Base-by-base conservation (phyloP, 1,140 invertebrate genomes). In the Drosophila azteca region DNA sequence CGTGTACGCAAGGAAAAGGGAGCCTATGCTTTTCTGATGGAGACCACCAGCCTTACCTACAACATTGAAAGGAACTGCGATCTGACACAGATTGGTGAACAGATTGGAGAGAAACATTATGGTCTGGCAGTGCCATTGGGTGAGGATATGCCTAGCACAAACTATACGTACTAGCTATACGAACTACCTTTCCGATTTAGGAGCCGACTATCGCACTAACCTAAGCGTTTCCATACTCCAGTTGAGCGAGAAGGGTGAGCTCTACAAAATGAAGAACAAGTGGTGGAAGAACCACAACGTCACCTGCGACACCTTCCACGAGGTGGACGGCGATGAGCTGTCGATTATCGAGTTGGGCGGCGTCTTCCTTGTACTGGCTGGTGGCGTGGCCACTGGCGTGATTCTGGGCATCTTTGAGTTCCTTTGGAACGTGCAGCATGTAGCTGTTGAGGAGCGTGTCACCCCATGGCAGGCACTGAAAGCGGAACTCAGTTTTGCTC, bases 11-110 rank as follows among this genome's bases (percentile, higher is more conserved):
- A 95, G 68, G 93, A 94, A 6, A 94, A 96, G 81, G 92, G 93
- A 31, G 79, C 85, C 5, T 97, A 96, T 84, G 96, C 96, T 2
- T 97, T 96, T 90, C 92, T 97, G 4, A 97, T 97, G 96, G 96
- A 97, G 92, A 97, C 96, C 0, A 95, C 96, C 0, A 94, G 94
- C 17, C 94, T 97, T 67, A 96, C 97, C 68, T 97, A 96, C 88
- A 94, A 95, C 69, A 93, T 94, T 22, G 95, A 96, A 77, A 92
- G 95, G 22, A 93, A 96, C 65, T 97, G 96, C 79, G 93, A 96
- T 51, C 92, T 97, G 2, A 95, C 94, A 55, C 95, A 96, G 92
- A 94, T 97, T 57, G 97, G 97, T 11, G 94, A 94, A 6, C 93
- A 94, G 63, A 93, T 98, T 11, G 96, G 97, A 83, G 95, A 95